Conservation (phyloP, 1,140 invertebrate genomes). For the Eubasilissa regina region DNA sequence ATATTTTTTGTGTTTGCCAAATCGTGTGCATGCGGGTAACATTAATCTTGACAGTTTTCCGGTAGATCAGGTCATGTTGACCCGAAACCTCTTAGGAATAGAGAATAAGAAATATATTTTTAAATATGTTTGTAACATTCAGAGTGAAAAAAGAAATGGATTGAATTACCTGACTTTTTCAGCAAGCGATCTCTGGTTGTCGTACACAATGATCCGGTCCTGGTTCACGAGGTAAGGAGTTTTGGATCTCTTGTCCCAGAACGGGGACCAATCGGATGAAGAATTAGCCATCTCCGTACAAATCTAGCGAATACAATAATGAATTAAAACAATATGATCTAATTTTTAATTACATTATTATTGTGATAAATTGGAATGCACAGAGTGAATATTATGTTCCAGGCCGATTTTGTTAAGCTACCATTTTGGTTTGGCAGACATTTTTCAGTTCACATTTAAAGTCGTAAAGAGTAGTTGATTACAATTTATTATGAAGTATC, state of each 20-base stretch:
- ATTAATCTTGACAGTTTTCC: no score
- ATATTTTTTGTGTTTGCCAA: no score
- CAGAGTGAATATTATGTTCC: no score
- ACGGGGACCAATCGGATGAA: conserved; percentile 70
- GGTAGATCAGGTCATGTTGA: no score
- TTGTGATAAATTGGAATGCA: not conserved
- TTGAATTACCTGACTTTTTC: conserved; percentile 75
- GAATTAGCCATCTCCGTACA: conserved; percentile 74
- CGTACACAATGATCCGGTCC: conserved; percentile 76
- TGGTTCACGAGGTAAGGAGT: conserved; percentile 76
- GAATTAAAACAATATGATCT: not conserved
- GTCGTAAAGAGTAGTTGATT: no score
- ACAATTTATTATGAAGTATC: no score
- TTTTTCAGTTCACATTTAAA: no score
- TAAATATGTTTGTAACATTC: not conserved
- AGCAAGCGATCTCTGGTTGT: conserved; percentile 76
- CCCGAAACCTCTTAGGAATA: no score
- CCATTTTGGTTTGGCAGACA: no score
- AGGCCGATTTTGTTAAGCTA: no score
- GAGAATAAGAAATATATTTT: no score
- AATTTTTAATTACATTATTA: not conserved
- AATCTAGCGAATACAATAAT: conserved; percentile 69
- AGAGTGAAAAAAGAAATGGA: not conserved
- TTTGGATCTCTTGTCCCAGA: conserved; percentile 75
- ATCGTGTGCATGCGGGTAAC: no score